Base-by-base conservation (phyloP, 2,113 vertebrate species). In the Drymodes brunneopygia region DNA sequence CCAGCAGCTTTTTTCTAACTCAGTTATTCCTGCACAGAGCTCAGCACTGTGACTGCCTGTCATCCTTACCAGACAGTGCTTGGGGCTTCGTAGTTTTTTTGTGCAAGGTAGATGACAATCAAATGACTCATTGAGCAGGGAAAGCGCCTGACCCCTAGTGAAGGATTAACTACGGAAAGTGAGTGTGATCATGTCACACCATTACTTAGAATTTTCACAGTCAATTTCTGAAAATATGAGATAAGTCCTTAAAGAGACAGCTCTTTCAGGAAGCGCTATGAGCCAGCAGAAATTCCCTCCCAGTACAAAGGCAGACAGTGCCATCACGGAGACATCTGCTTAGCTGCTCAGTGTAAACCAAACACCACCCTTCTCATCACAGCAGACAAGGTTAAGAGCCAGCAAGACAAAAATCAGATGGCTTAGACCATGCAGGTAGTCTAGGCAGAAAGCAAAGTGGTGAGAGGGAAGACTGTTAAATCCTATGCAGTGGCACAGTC, bases 1-100 rank as follows among this genome's bases (percentile, higher is more conserved):
- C 99, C 99, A 98, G 99, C 98, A 99, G 99, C 98, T 98, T 98
- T 98, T 97, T 98, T 98, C 98, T 99, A 99, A 99, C 99, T 99
- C 98, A 98, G 98, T 99, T 99, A 99, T 98, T 98, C 98, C 98
- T 97, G 98, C 98, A 97, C 98, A 96, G 98, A 98, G 98, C 97
- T 98, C 98, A 98, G 98, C 98, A 98, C 98, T 98, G 98, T 97
- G 98, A 98, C 98, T 99, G 99, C 98, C 98, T 99, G 98, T 99
- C 99, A 99, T 98, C 98, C 98, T 98, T 98, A 98, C 97, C 98
- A 99, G 98, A 98, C 98, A 98, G 96, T 92, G 98, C 98, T 98
- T 92, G 95, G 97, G 98, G 98, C 98, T 97, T 93, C 86, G 85
- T 94, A 97, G 96, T 87, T 98, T 98, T 98, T 97, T 94, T 98